Evolutionary conservation across 2,888 invertebrate species (phyloP).

Genomic region (Athalia cordata): DNA sequence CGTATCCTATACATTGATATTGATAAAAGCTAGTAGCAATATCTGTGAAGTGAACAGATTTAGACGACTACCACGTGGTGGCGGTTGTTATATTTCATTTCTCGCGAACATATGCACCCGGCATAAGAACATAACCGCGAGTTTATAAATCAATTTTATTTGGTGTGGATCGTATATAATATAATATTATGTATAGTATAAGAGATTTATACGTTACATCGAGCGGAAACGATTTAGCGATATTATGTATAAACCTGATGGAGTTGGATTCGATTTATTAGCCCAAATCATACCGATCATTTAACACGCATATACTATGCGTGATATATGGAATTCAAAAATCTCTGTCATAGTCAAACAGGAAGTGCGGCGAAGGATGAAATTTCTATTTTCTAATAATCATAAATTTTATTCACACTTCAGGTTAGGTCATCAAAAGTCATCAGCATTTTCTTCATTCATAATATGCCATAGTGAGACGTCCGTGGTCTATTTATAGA

Average conservation of each 20-base stretch:
- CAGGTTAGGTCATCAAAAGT: not conserved
- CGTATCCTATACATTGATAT: too few relatives aligned
- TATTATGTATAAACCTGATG: not conserved
- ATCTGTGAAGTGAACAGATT: constrained; percentile 3
- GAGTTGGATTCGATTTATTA: constrained; percentile 3
- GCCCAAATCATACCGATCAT: not conserved
- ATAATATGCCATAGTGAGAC: too few relatives aligned
- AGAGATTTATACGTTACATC: constrained; percentile 6
- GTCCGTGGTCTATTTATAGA: too few relatives aligned
- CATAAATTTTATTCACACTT: not conserved
- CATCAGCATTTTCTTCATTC: too few relatives aligned
- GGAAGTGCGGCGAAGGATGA: not conserved
- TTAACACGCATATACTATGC: not conserved
- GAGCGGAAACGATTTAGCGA: not conserved
- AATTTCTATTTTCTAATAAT: not conserved
- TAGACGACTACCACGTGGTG: not conserved
- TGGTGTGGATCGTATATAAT: not conserved
- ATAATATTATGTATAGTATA: too few relatives aligned
- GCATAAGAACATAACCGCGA: not conserved
- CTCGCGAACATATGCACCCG: not conserved
- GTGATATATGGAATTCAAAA: not conserved
- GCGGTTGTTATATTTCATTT: not conserved
- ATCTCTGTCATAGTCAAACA: too few relatives aligned
- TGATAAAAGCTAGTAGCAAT: too few relatives aligned
- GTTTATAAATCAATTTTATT: constrained; percentile 36